phyloP scores from a whole-genome alignment of 1,140 invertebrate genomes.

The Zaprionus capensis region DNA sequence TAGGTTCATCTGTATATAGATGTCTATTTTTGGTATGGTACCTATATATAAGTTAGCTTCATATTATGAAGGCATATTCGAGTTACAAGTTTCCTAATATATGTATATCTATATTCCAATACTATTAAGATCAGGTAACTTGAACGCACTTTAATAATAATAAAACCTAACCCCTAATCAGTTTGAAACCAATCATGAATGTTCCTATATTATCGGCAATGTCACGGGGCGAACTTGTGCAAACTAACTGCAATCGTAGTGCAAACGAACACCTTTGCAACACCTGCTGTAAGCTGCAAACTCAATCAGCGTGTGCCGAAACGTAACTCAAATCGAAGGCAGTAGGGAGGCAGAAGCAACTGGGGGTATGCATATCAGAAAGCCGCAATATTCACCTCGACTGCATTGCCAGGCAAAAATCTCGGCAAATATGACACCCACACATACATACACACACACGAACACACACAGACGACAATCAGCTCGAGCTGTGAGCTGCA shows the following conservation, averaged over 20 bases:
- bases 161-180: too few species aligned
- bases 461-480: slow-evolving; percentile 30
- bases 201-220: neutral
- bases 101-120: too few species aligned
- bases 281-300: neutral
- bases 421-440: slow-evolving; percentile 39
- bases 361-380: slow-evolving; percentile 25
- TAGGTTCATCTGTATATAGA: too few species aligned
- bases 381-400: slow-evolving; percentile 31
- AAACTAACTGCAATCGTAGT: neutral
- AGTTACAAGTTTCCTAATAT: too few species aligned
- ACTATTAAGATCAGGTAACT: too few species aligned
- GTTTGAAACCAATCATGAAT: too few species aligned
- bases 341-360: neutral
- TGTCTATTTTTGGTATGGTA: too few species aligned
- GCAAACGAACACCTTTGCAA: neutral
- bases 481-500: slow-evolving; percentile 15
- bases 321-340: slow-evolving; percentile 3
- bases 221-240: neutral
- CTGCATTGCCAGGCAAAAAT: slow-evolving; percentile 30
- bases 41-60: too few species aligned
- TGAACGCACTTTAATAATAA: too few species aligned
- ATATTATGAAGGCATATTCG: too few species aligned
- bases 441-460: slow-evolving; percentile 1
- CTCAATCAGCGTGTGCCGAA: slow-evolving; percentile 1